A percentile compares a stretch with the other conserved stretches of the same genome.
These are phyloP conservation scores for Tyrophagus putrescentiae DNA, from an alignment of 1,140 invertebrate species.

Conservation along the genomic window DNA sequence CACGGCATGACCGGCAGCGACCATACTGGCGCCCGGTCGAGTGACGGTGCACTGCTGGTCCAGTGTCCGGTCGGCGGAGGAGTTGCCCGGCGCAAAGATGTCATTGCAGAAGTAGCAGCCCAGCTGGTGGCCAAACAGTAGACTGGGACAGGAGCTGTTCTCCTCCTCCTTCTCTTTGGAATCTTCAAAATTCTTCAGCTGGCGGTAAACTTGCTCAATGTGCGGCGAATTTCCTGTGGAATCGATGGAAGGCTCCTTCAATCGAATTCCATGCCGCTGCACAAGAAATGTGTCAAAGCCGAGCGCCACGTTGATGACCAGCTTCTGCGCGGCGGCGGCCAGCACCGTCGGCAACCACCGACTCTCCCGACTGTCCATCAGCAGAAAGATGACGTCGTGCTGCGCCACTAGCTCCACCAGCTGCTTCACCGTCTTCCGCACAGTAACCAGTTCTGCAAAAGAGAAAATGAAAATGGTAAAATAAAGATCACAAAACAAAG, in stretches of 20 bases:
- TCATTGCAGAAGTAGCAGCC: slow-evolving; percentile 99
- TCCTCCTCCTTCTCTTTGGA: too few relatives aligned
- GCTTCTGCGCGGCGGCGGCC: slow-evolving; percentile 60
- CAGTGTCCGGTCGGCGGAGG: slow-evolving; percentile 71
- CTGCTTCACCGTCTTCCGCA: slow-evolving; percentile 38
- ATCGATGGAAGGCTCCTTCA: too few relatives aligned
- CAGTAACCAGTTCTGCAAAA: slow-evolving; percentile 41
- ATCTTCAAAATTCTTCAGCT: background rate
- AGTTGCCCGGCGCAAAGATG: slow-evolving; percentile 93
- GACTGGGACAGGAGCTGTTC: slow-evolving; percentile 28
- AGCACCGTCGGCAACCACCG: slow-evolving; percentile 93
- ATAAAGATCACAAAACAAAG: slow-evolving; percentile 32
- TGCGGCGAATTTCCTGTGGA: background rate
- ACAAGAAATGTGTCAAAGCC: slow-evolving; percentile 95
- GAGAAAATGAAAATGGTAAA: too few relatives aligned
- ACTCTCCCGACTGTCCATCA: slow-evolving; percentile 89
- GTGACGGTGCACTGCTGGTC: slow-evolving; percentile 99
- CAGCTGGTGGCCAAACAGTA: slow-evolving; percentile 50
- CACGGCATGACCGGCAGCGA: slow-evolving; percentile 75
- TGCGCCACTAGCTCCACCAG: slow-evolving; percentile 56
- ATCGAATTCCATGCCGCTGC: slow-evolving; percentile 70
- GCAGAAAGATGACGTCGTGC: slow-evolving; percentile 81
- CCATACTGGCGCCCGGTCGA: slow-evolving; percentile 75
- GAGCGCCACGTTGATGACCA: slow-evolving; percentile 87
- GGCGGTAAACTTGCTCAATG: background rate